Conservation (phyloP, 53 echinoderm and acorn worm genomes). For the Paelopatides confundens region DNA sequence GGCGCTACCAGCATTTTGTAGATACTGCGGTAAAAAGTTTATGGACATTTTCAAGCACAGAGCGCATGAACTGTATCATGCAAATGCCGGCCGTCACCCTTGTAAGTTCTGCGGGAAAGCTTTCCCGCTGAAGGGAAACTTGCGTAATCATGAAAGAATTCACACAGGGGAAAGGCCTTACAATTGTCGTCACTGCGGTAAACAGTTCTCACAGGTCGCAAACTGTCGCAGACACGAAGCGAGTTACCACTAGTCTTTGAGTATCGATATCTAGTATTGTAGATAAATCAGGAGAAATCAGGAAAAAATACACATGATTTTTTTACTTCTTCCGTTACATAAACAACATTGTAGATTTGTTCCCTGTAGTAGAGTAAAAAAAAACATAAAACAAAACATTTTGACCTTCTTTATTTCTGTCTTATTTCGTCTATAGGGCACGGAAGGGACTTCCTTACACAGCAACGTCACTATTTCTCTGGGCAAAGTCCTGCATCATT, state of each 20-base stretch:
- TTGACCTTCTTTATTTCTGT: neutral
- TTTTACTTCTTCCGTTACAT: no score
- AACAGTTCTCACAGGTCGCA: neutral
- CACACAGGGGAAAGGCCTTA: constrained; percentile 32
- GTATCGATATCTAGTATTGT: no score
- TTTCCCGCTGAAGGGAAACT: neutral
- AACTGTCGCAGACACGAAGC: constrained; percentile 19
- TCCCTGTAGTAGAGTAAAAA: no score
- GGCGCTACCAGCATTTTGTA: constrained; percentile 1
- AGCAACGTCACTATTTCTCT: neutral
- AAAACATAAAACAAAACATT: no score
- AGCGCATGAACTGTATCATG: constrained; percentile 15
- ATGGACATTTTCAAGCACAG: neutral
- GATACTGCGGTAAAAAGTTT: constrained; percentile 28
- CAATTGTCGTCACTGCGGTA: neutral
- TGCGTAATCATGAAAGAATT: neutral
- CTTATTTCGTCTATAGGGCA: neutral
- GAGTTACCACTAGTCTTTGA: neutral
- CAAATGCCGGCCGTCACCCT: neutral
- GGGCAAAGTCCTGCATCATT: neutral
- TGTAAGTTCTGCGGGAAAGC: constrained; percentile 1
- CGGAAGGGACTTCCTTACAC: neutral
- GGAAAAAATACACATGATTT: no score
- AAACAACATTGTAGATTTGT: no score
- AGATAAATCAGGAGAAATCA: no score